phyloP scores from a whole-genome alignment of 2,113 vertebrate genomes.

The Percina caprodes region DNA sequence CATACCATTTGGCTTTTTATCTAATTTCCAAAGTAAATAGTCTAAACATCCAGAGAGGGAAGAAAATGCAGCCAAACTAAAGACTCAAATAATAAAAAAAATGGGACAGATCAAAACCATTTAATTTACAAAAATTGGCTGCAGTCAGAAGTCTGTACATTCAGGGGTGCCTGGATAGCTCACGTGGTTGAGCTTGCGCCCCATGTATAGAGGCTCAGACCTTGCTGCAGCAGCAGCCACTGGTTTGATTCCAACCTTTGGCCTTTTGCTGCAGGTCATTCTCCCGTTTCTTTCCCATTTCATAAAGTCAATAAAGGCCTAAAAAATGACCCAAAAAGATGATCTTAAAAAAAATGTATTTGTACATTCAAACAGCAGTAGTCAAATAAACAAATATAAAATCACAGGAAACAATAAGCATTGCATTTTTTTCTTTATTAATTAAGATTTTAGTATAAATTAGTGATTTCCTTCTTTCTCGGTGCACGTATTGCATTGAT shows the following conservation, averaged over 20 bases:
- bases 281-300: no score
- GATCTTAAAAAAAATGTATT: no score
- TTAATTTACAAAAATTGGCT: not conserved
- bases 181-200: no score
- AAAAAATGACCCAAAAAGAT: no score
- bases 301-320: no score
- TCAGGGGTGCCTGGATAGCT: no score
- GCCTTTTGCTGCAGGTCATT: no score
- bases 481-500: not conserved
- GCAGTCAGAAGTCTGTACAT: not conserved
- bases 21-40: slow-evolving; percentile 36
- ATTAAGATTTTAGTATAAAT: not conserved
- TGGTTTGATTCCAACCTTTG: no score
- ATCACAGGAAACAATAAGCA: not conserved
- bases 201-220: no score
- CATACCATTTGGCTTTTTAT: slow-evolving; percentile 28
- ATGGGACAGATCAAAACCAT: not conserved
- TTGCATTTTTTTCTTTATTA: not conserved
- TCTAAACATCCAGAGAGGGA: slow-evolving; percentile 21
- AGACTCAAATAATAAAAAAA: not conserved
- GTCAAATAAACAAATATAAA: not conserved
- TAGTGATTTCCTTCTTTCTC: not conserved
- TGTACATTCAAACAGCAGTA: not conserved
- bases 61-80: not conserved
- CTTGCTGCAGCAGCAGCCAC: no score